Base-by-base conservation (phyloP, 1,140 invertebrate species). In the Neomicropteryx cornuta region DNA sequence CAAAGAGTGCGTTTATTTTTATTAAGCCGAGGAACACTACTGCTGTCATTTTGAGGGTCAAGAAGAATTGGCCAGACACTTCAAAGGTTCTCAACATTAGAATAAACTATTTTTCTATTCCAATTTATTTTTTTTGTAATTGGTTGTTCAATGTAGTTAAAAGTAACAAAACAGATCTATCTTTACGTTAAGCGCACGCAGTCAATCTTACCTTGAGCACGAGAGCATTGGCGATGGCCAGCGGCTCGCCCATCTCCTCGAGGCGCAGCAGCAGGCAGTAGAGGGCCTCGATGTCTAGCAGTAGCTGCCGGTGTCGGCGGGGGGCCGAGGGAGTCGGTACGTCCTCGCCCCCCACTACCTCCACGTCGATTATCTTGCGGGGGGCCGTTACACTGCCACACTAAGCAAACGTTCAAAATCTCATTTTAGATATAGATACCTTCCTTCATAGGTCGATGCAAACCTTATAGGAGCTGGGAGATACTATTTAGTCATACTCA, bases 331-430 rank as follows among this genome's bases (percentile, higher is more conserved):
- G 46, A 11, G 54, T 72, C 5, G 60, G 56, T 16, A 72, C 71
- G 47, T 58, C 69, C 20, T 78, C 76, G 2, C 65, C 58, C 3
- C 62, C 60, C 36, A 86, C 80, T n/a, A 87, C 71, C 45, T 88
- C 81, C 56, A 92, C 79, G 54, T 92, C 87, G 47, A 92, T 91
- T 33, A 95, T 87, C 65, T 91, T 90, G n/a, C 91, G 70, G 0
- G 91, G 91, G 23, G 88, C 88, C 23, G 87, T 91, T 18, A 95
- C 86, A 55, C 87, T 92, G 24, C 87, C 83, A 41, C 82, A 81
- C 74, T 88, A n/a, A n/a, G n/a, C n/a, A n/a, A n/a, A n/a, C n/a
- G n/a, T n/a, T n/a, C n/a, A 53, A 34, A 37, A 40, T 45, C 5
- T 14, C 6, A 32, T 32, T 6, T 8, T 6, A 5, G 6, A n/a